Conservation (phyloP, 2,797 vertebrate genomes). For the Sebastes oblongus region DNA sequence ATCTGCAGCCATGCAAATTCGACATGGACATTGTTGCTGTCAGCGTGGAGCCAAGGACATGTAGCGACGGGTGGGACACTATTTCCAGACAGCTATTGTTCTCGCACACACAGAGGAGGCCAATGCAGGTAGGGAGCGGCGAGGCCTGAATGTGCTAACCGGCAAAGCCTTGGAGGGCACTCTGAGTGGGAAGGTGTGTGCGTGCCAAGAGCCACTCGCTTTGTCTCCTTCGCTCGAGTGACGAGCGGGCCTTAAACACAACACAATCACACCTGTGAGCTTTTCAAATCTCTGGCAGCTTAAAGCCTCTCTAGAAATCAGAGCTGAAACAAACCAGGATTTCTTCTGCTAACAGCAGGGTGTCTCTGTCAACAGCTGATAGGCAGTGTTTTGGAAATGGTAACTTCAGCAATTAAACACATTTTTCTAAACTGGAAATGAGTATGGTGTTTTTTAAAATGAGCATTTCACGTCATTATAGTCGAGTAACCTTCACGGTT, state of each 20-base stretch:
- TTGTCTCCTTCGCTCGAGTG: constrained; percentile 56
- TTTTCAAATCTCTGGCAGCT: constrained; percentile 57
- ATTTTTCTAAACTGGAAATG: background rate
- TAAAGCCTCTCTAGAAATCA: constrained; percentile 41
- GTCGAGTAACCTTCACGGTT: background rate
- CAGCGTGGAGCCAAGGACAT: constrained; percentile 50
- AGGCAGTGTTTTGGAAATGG: constrained; percentile 32
- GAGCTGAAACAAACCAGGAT: constrained; percentile 18
- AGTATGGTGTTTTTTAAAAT: background rate
- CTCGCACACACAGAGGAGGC: constrained; percentile 44
- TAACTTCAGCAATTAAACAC: constrained; percentile 19
- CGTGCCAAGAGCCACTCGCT: constrained; percentile 55
- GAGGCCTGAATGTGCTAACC: constrained; percentile 56
- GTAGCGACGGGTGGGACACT: constrained; percentile 20
- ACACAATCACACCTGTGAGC: constrained; percentile 63
- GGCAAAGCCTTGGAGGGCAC: constrained; percentile 50
- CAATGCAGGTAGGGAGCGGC: constrained; percentile 38
- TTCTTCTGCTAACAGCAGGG: constrained; percentile 23
- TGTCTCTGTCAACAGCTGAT: constrained; percentile 47
- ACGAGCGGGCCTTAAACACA: constrained; percentile 51
- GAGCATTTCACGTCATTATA: background rate
- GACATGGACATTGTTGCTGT: constrained; percentile 40
- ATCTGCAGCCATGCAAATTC: constrained; percentile 38
- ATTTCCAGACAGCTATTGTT: constrained; percentile 66
- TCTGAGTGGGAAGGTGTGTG: constrained; percentile 28